A percentile compares a stretch with the other conserved stretches of the same genome.
These are phyloP conservation scores for Acronicta psi DNA, from an alignment of 2,888 invertebrate genomes.

Conservation along the genomic window DNA sequence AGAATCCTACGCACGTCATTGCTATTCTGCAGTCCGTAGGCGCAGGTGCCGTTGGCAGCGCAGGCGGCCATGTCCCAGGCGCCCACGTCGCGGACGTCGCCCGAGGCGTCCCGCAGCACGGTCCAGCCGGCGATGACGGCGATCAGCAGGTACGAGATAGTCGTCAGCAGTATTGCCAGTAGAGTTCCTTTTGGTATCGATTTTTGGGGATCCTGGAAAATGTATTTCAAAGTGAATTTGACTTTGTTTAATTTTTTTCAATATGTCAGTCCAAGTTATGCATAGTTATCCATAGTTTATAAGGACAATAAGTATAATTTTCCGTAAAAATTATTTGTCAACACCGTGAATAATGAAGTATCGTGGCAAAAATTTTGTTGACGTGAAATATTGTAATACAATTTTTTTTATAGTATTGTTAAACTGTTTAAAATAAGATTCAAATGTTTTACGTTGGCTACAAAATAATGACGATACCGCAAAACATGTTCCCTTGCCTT, in stretches of 20 bases:
- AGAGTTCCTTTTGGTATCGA: conserved; percentile 98
- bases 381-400: too few species aligned
- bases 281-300: too few species aligned
- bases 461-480: too few species aligned
- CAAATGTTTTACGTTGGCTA: too few species aligned
- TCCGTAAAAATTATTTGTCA: too few species aligned
- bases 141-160: conserved; percentile 95
- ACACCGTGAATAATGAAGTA: too few species aligned
- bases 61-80: conserved; percentile 90
- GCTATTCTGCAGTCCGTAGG: conserved; percentile 93
- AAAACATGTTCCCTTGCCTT: too few species aligned
- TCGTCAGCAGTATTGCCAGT: conserved; percentile 96
- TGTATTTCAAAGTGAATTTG: not conserved
- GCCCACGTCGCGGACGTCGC: conserved; percentile 89
- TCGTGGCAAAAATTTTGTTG: too few species aligned
- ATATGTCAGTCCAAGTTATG: too few species aligned
- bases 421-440: too few species aligned
- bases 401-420: too few species aligned
- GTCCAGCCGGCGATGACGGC: conserved; percentile 93
- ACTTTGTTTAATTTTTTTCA: too few species aligned
- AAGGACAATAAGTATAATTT: not conserved
- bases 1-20: conserved; percentile 91
- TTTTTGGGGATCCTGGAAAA: conserved; percentile 93
- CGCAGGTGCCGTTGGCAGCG: conserved; percentile 83
- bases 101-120: conserved; percentile 94